These are phyloP conservation scores for Mesocentrotus franciscanus DNA, from an alignment of 53 echinoderm and acorn worm genomes.

Conservation along the genomic window DNA sequence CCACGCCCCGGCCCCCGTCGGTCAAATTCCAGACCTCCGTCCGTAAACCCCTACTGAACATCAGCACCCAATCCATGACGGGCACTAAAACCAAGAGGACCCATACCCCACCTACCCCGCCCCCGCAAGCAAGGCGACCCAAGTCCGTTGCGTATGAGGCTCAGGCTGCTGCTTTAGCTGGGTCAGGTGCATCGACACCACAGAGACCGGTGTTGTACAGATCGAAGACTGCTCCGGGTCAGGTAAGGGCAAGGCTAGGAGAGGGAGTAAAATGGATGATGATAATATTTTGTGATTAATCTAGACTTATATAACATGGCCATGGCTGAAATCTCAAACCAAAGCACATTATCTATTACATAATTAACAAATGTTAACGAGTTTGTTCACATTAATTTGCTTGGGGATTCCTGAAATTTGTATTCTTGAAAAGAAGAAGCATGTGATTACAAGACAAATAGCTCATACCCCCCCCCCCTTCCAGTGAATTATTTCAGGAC, in stretches of 20 bases:
- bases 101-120: constrained; percentile 87
- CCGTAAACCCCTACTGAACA: constrained; percentile 51
- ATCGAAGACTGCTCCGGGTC: constrained; percentile 52
- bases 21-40: constrained; percentile 9
- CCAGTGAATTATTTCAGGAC: no score
- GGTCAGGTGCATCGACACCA: neutral
- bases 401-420: no score
- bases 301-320: neutral
- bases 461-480: no score
- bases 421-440: no score
- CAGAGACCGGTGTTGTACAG: constrained; percentile 36
- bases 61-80: constrained; percentile 24
- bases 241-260: neutral
- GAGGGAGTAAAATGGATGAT: neutral
- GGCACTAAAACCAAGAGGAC: constrained; percentile 68
- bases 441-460: no score
- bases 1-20: constrained; percentile 4
- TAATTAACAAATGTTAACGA: neutral
- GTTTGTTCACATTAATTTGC: no score
- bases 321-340: neutral
- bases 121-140: constrained; percentile 58
- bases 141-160: constrained; percentile 68
- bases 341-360: neutral
- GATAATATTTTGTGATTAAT: neutral
- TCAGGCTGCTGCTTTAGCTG: constrained; percentile 42